These are phyloP conservation scores for Amphiprion clarkii DNA, from an alignment of 2,797 vertebrate species.

Conservation along the genomic window DNA sequence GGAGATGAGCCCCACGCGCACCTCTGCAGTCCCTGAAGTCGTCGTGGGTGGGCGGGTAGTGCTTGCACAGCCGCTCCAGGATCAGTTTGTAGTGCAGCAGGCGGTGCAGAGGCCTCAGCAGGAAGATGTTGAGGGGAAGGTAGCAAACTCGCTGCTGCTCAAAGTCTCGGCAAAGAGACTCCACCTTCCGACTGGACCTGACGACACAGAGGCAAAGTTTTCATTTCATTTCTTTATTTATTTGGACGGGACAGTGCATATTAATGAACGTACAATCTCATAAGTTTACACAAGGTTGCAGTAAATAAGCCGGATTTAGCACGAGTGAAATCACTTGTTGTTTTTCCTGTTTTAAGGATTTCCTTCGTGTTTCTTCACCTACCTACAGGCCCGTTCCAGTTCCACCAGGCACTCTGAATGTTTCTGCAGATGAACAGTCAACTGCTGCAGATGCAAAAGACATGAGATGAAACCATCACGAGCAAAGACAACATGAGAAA, in stretches of 20 bases:
- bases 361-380: neutral
- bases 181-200: conserved; percentile 87
- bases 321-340: no score
- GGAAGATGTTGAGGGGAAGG: conserved; percentile 95
- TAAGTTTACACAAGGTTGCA: no score
- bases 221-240: no score
- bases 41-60: conserved; percentile 90
- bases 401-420: conserved; percentile 93
- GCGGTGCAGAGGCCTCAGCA: conserved; percentile 94
- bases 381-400: conserved; percentile 86
- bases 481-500: neutral
- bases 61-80: conserved; percentile 95
- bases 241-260: no score
- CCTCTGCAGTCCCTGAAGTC: conserved; percentile 97
- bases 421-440: conserved; percentile 91
- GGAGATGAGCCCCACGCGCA: conserved; percentile 43
- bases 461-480: neutral
- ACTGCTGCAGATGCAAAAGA: conserved; percentile 80
- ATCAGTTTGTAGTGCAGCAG: conserved; percentile 98
- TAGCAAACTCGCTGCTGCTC: conserved; percentile 98
- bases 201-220: conserved; percentile 32
- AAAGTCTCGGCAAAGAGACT: conserved; percentile 91
- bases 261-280: no score
- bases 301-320: no score
- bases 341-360: neutral